phyloP scores from a whole-genome alignment of 1,140 invertebrate genomes.

The Tetragonula clypearis region DNA sequence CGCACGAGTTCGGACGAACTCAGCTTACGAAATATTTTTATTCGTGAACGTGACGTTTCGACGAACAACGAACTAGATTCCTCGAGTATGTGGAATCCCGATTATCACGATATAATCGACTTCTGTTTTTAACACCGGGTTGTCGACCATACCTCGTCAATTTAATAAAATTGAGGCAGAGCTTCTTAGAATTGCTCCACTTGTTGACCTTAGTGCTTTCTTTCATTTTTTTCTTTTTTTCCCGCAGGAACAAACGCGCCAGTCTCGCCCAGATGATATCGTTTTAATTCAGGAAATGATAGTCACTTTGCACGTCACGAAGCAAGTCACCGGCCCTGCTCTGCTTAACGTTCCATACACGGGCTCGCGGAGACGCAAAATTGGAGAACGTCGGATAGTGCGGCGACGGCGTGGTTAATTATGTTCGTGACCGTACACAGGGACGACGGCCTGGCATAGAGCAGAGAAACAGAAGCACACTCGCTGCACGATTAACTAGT shows the following conservation, averaged over 20 bases:
- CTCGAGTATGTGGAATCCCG: neutral
- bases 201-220: neutral
- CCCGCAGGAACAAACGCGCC: neutral
- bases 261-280: conserved; percentile 1
- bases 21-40: neutral
- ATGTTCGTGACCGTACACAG: conserved; percentile 3
- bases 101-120: too few species aligned
- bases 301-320: conserved; percentile 23
- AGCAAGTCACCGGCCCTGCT: neutral
- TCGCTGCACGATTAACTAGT: neutral
- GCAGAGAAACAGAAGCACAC: neutral
- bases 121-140: too few species aligned
- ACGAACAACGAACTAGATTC: neutral
- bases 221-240: neutral
- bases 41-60: neutral
- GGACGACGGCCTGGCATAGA: neutral
- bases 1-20: neutral
- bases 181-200: neutral
- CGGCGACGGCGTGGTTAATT: neutral
- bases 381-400: neutral
- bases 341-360: conserved; percentile 7
- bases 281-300: conserved; percentile 23
- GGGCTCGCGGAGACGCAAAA: neutral
- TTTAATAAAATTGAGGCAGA: too few species aligned
- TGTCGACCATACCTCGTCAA: too few species aligned